Conservation (phyloP, 2,888 invertebrate genomes). For the Andrena minutula region DNA sequence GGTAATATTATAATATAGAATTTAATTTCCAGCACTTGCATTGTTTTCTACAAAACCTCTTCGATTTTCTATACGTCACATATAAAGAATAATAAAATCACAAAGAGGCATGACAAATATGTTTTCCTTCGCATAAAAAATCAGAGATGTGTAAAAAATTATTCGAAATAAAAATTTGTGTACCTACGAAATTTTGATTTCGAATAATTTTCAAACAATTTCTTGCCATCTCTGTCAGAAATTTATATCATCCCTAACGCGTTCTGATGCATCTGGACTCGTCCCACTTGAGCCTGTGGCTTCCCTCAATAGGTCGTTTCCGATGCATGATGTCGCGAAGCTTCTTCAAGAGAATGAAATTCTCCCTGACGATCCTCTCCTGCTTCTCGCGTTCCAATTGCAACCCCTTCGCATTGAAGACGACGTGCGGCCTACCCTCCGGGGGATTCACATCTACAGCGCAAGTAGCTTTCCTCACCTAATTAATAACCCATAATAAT, state of each 20-base stretch:
- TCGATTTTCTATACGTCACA: no score
- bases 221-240: no score
- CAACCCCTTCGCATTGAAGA: constrained; percentile 78
- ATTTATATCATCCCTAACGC: constrained; percentile 62
- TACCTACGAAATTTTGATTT: no score
- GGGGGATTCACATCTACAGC: constrained; percentile 80
- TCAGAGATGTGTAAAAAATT: no score
- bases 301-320: constrained; percentile 66
- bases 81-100: no score
- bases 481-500: neutral
- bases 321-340: constrained; percentile 81
- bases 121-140: no score
- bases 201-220: no score
- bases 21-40: no score
- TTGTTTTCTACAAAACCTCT: no score
- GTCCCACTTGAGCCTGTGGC: constrained; percentile 71
- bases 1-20: no score
- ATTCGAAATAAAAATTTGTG: no score
- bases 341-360: constrained; percentile 81
- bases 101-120: no score
- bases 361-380: constrained; percentile 78
- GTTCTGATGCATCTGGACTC: constrained; percentile 77
- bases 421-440: constrained; percentile 77
- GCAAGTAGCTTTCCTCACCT: constrained; percentile 79
- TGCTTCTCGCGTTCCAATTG: constrained; percentile 81